Evolutionary conservation across 2,888 invertebrate genomes (phyloP).

Genomic region (Thalpophila matura): DNA sequence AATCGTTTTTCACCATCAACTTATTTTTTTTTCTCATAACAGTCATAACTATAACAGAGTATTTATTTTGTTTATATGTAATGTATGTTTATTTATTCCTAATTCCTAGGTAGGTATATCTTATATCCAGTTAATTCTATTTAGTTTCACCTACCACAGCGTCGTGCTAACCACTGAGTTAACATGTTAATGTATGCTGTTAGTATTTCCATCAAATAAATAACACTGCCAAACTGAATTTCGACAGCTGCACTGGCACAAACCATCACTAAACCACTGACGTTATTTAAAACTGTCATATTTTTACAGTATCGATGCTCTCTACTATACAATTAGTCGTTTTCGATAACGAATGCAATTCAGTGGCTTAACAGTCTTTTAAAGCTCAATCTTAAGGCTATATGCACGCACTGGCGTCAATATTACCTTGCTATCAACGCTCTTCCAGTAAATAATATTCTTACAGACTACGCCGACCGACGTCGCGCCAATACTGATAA

Average conservation of each 20-base stretch:
- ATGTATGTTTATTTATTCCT: too few relatives aligned
- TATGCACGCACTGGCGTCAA: background rate
- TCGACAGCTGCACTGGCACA: background rate
- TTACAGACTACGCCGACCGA: background rate
- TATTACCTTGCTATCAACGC: conserved; percentile 4
- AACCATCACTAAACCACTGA: conserved; percentile 5
- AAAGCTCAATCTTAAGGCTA: background rate
- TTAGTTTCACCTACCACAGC: too few relatives aligned
- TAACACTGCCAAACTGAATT: too few relatives aligned
- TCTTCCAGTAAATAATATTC: conserved; percentile 16
- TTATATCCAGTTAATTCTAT: too few relatives aligned
- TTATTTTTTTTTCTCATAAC: too few relatives aligned
- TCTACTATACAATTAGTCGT: background rate
- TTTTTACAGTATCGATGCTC: background rate
- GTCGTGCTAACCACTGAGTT: too few relatives aligned
- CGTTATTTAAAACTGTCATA: background rate
- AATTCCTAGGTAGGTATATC: too few relatives aligned
- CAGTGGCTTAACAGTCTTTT: background rate
- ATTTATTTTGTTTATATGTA: too few relatives aligned
- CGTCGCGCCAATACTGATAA: conserved; percentile 15
- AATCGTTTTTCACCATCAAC: too few relatives aligned
- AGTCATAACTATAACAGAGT: too few relatives aligned
- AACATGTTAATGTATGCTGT: too few relatives aligned
- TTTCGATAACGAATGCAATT: background rate
- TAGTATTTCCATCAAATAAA: too few relatives aligned